Percentiles rank a stretch among this genome's conserved stretches.
These are phyloP conservation scores for Corythornis madagascariensis DNA, from an alignment of 2,113 vertebrate genomes.

Conservation along the genomic window DNA sequence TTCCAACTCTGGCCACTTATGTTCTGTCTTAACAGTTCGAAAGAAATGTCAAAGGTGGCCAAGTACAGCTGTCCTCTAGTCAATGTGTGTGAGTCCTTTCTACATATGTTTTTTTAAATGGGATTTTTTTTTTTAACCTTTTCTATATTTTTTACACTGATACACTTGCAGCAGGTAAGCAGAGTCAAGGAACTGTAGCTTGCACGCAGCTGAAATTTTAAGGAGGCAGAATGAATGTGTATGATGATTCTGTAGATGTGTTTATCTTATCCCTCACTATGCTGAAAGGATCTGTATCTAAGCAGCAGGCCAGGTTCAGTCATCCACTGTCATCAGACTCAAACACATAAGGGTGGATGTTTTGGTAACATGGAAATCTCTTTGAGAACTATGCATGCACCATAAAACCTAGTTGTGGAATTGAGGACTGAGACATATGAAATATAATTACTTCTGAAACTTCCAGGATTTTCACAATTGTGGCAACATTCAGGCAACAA, in stretches of 20 bases:
- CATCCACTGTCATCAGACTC: not conserved
- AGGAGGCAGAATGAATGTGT: not conserved
- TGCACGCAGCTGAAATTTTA: not conserved
- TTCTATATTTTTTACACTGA: not conserved
- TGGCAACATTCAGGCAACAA: not conserved
- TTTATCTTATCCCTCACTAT: not conserved
- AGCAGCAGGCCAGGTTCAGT: not conserved
- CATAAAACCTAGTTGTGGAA: not conserved
- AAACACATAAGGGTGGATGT: not conserved
- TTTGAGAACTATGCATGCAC: not conserved
- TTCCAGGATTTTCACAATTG: not conserved
- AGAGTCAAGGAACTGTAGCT: not conserved
- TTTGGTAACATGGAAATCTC: not conserved
- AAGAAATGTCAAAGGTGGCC: not conserved
- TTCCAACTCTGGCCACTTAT: not conserved
- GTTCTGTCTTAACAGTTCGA: not conserved
- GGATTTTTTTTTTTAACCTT: not conserved
- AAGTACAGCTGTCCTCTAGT: not conserved
- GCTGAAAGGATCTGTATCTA: not conserved
- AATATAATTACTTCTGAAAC: not conserved
- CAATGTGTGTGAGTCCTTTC: not conserved
- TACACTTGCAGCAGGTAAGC: not conserved
- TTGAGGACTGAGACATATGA: not conserved
- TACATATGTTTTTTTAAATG: not conserved
- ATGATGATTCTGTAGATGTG: not conserved